Evolutionary conservation across 2,113 vertebrate genomes (phyloP).

Genomic region (Cercocebus atys): DNA sequence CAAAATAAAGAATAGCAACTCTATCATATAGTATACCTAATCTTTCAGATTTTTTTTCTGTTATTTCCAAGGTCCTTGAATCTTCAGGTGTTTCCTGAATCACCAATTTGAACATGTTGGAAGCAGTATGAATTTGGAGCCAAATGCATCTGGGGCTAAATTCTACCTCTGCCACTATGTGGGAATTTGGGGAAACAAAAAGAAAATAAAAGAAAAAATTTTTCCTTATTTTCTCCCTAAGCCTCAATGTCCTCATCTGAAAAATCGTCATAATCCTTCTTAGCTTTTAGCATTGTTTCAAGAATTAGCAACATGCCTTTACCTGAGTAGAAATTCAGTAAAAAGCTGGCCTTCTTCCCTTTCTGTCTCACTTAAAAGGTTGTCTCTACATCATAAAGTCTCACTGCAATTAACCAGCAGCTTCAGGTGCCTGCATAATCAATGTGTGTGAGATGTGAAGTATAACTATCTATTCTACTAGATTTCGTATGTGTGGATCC

Average conservation of each 20-base stretch:
- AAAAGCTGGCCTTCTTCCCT: background rate
- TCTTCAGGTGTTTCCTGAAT: background rate
- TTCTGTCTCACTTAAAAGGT: background rate
- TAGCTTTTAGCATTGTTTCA: background rate
- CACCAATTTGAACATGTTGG: background rate
- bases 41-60: background rate
- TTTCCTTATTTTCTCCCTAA: background rate
- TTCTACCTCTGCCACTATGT: background rate
- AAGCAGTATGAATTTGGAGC: background rate
- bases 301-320: background rate
- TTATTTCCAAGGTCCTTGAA: slow-evolving; percentile 41
- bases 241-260: background rate
- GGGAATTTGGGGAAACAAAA: background rate
- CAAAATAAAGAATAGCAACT: slow-evolving; percentile 58
- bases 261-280: background rate
- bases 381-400: background rate
- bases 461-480: background rate
- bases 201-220: background rate
- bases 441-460: background rate
- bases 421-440: background rate
- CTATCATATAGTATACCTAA: background rate
- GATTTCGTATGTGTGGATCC: background rate
- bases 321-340: background rate
- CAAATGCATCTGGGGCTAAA: background rate
- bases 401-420: background rate